Percentiles rank a stretch among this genome's conserved stretches.
phyloP scores from a whole-genome alignment of 1,140 invertebrate genomes.

The Drosophila subpulchrella region DNA sequence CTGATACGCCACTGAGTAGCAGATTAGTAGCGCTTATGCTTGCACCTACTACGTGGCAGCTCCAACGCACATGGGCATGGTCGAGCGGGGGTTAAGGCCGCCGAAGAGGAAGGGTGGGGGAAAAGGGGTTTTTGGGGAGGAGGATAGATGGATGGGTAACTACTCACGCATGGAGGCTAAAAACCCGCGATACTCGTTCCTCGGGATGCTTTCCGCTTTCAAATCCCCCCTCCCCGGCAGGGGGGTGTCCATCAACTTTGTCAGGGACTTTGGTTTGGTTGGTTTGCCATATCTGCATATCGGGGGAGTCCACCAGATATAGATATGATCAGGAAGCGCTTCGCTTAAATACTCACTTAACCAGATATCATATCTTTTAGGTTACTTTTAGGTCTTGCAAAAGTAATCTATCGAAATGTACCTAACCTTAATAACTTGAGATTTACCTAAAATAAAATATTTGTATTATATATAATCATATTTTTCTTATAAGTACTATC shows the following conservation, averaged over 20 bases:
- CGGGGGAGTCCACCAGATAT: background rate
- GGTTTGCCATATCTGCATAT: conserved; percentile 25
- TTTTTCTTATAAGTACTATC: too few species aligned
- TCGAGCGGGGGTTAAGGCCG: background rate
- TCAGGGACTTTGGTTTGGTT: conserved; percentile 5
- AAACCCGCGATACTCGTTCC: conserved; percentile 39
- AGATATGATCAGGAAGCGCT: conserved; percentile 10
- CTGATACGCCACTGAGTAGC: conserved; percentile 81
- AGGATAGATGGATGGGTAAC: background rate
- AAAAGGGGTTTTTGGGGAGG: background rate
- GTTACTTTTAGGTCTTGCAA: too few species aligned
- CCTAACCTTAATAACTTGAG: too few species aligned
- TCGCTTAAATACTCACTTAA: background rate
- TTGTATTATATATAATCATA: too few species aligned
- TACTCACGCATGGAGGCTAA: conserved; percentile 26
- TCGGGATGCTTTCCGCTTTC: conserved; percentile 9
- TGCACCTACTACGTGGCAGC: conserved; percentile 78
- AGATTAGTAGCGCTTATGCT: conserved; percentile 82
- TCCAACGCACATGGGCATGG: conserved; percentile 17
- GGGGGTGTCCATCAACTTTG: conserved; percentile 37
- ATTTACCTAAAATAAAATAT: too few species aligned
- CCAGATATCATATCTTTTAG: too few species aligned
- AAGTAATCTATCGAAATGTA: too few species aligned
- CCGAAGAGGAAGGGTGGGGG: too few species aligned
- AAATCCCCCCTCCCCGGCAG: background rate